Evolutionary conservation across 2,113 vertebrate genomes (phyloP), one percentile per base, ranked within the genome.

Genomic region (Herpetotheres cachinnans): DNA sequence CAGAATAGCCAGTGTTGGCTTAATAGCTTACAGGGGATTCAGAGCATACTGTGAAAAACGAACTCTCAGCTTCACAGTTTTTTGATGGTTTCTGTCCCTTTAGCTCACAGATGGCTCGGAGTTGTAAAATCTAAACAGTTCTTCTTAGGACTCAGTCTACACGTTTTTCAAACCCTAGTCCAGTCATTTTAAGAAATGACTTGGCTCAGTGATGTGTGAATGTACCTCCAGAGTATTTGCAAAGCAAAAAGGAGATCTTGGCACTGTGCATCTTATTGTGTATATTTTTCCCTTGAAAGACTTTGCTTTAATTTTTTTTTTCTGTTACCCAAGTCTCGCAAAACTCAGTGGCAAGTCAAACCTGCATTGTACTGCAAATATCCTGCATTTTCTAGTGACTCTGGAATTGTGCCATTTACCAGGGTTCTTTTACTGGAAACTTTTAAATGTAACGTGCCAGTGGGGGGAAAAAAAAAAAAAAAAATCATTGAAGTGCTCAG

Each of bases 261-360:
- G 91, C 93, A 77, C 40, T 27, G 15, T 79, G 38, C 16, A 36
- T 59, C 80, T 95, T 71, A 86, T 32, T 95, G 89, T 95, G 86
- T 79, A 20, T 96, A 44, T 94, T 95, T 96, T 95, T 93, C 94
- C 81, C 86, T 81, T 95, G 80, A 92, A 95, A 93, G 42, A 71
- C 21, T 86, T 91, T 20, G 24, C n/a, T 78, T 96, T 56, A 42
- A 71, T 25, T 38, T 5, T 52, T 25, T 21, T 25, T 67, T 70
- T 67, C 42, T 42, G 42, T 65, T 42, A 73, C 42, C 27, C 58
- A 32, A 49, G 52, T 67, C 29, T 89, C 7, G 0, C 52, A 72
- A 54, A 80, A 69, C 50, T 86, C 62, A 58, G 74, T 42, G 59
- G 38, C 55, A 70, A 66, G 55, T 50, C 36, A 47, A 61, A 76